Conservation (phyloP, 2,113 vertebrate species). For the Leptodactylus fuscus region DNA sequence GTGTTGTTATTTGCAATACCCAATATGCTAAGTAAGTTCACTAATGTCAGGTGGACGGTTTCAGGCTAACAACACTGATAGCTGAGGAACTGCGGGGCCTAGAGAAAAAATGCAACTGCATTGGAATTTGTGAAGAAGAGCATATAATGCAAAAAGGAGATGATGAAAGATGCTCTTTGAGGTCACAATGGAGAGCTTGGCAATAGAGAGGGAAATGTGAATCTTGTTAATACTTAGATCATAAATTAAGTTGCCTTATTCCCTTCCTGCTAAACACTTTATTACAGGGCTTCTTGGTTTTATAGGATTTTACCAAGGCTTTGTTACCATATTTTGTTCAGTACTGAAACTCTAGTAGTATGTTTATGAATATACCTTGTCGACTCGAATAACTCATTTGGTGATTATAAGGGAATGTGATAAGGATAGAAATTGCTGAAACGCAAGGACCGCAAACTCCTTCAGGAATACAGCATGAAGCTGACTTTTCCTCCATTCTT, state of each 20-base stretch:
- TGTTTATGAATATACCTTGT: slow-evolving; percentile 27
- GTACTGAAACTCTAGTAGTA: neutral
- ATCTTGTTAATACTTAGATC: too few relatives aligned
- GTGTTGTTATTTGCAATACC: too few relatives aligned
- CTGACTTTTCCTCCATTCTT: slow-evolving; percentile 32
- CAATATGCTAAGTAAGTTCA: too few relatives aligned
- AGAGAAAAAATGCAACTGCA: too few relatives aligned
- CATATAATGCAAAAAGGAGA: too few relatives aligned
- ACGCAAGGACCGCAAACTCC: neutral
- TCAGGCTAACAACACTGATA: too few relatives aligned
- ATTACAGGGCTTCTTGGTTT: slow-evolving; percentile 3
- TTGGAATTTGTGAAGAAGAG: too few relatives aligned
- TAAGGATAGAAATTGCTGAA: slow-evolving; percentile 33
- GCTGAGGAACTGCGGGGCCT: too few relatives aligned
- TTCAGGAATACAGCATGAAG: slow-evolving; percentile 29
- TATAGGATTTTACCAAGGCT: neutral
- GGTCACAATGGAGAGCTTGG: neutral
- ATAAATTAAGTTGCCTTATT: neutral
- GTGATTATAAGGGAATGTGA: slow-evolving; percentile 27
- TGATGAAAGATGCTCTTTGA: neutral
- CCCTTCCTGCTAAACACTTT: neutral
- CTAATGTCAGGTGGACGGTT: too few relatives aligned
- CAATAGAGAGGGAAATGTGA: too few relatives aligned
- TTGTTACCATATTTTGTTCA: slow-evolving; percentile 14
- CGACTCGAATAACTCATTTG: slow-evolving; percentile 3